These are phyloP conservation scores for Urechis unicinctus DNA, from an alignment of 2,888 invertebrate species.

Conservation along the genomic window DNA sequence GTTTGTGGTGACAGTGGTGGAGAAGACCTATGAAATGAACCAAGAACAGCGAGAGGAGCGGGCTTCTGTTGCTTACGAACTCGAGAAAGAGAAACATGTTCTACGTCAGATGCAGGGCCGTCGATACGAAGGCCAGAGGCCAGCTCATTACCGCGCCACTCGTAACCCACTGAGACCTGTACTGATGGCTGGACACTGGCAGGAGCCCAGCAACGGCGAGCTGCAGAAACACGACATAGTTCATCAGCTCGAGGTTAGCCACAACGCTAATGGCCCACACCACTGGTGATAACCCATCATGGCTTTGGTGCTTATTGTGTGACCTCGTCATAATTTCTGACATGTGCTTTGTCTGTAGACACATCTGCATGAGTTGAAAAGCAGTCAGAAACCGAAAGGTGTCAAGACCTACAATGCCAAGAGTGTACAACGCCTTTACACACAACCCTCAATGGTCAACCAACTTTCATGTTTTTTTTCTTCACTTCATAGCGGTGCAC, in stretches of 20 bases:
- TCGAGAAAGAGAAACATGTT: constrained; percentile 48
- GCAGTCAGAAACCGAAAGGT: constrained; percentile 31
- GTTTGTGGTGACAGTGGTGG: constrained; percentile 37
- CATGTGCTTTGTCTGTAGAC: constrained; percentile 25
- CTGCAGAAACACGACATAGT: constrained; percentile 43
- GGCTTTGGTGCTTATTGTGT: no score
- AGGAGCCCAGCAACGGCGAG: constrained; percentile 42
- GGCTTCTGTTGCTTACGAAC: constrained; percentile 41
- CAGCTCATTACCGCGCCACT: constrained; percentile 33
- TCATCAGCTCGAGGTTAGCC: constrained; percentile 40
- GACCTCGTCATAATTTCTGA: no score
- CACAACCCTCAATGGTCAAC: constrained; percentile 22
- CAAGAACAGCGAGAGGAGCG: constrained; percentile 41
- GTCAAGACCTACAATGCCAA: constrained; percentile 25
- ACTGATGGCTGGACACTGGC: constrained; percentile 47
- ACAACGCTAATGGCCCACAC: not conserved
- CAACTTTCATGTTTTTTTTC: not conserved
- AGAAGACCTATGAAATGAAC: constrained; percentile 36
- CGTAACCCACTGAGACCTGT: constrained; percentile 42
- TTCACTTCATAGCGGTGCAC: no score
- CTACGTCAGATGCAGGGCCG: constrained; percentile 41
- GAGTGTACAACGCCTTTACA: constrained; percentile 32
- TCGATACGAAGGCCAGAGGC: constrained; percentile 37
- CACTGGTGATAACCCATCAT: not conserved
- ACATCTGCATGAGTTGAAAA: constrained; percentile 38